phyloP scores from a whole-genome alignment of 2,888 invertebrate genomes.

The Cantharis rustica region DNA sequence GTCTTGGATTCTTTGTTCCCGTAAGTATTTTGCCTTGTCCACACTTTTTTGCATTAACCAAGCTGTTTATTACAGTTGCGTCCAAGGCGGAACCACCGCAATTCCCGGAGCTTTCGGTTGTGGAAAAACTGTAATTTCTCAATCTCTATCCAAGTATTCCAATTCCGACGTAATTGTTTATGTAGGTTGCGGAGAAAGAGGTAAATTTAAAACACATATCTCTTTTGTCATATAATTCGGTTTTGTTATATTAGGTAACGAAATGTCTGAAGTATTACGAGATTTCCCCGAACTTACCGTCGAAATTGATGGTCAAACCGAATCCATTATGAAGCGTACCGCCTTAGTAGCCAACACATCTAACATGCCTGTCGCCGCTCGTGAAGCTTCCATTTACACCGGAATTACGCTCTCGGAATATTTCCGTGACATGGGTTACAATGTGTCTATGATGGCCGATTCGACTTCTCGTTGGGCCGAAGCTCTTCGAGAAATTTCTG shows the following conservation, averaged over 20 bases:
- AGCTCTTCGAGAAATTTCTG: slow-evolving; percentile 98
- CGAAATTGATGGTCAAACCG: slow-evolving; percentile 94
- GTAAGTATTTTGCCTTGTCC: slow-evolving; percentile 60
- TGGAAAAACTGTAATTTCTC: slow-evolving; percentile 99
- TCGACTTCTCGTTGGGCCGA: slow-evolving; percentile 99
- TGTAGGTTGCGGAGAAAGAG: slow-evolving; percentile 99
- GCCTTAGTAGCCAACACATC: slow-evolving; percentile 99
- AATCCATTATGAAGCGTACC: slow-evolving; percentile 99
- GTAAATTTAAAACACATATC: slow-evolving; percentile 30
- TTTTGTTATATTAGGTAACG: slow-evolving; percentile 70
- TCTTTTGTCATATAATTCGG: neutral
- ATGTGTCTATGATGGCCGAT: slow-evolving; percentile 99
- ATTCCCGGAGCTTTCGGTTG: slow-evolving; percentile 99
- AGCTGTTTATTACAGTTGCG: slow-evolving; percentile 68
- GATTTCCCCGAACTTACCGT: slow-evolving; percentile 99
- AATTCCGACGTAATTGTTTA: slow-evolving; percentile 99
- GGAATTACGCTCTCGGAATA: slow-evolving; percentile 99
- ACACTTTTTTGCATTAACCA: neutral
- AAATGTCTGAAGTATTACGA: slow-evolving; percentile 99
- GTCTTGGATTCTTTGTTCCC: slow-evolving; percentile 98
- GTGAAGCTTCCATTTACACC: slow-evolving; percentile 99
- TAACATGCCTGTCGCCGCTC: slow-evolving; percentile 99
- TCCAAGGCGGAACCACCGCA: slow-evolving; percentile 98
- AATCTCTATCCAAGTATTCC: slow-evolving; percentile 98
- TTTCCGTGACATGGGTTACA: slow-evolving; percentile 99